A percentile compares a stretch with the other conserved stretches of the same genome.
Evolutionary conservation across 2,113 vertebrate species (phyloP).

Genomic region (Chinchilla lanigera): DNA sequence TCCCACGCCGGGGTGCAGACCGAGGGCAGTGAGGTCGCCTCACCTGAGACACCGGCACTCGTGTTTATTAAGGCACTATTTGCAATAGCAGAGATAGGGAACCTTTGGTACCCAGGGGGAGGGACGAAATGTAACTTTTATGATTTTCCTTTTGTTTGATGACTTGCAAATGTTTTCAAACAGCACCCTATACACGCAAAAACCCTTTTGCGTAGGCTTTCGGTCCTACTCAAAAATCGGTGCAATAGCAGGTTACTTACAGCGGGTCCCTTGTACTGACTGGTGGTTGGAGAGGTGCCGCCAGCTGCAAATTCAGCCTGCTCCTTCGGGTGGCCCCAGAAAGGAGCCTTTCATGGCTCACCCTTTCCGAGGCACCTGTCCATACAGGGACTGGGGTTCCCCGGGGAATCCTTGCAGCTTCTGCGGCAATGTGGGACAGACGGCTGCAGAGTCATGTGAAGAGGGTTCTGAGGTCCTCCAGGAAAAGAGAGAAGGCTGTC

Average conservation of each 20-base stretch:
- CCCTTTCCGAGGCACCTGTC: fast-evolving
- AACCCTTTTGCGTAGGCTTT: neutral
- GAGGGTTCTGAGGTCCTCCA: neutral
- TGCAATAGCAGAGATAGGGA: neutral
- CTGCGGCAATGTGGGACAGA: fast-evolving
- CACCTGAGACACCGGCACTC: neutral
- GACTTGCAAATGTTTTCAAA: neutral
- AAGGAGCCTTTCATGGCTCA: neutral
- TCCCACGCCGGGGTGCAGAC: too few species aligned
- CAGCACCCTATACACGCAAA: too few species aligned
- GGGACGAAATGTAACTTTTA: neutral
- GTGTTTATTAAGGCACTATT: neutral
- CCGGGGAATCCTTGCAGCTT: neutral
- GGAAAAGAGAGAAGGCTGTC: neutral
- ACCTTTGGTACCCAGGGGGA: neutral
- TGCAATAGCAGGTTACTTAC: neutral
- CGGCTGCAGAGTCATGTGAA: neutral
- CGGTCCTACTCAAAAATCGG: neutral
- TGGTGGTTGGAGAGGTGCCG: neutral
- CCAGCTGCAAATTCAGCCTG: neutral
- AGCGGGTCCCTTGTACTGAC: neutral
- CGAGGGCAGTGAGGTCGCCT: neutral
- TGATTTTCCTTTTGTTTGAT: neutral
- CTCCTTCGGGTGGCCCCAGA: neutral
- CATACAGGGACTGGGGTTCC: neutral